Evolutionary conservation across 1,140 invertebrate genomes (phyloP), one percentile per base, ranked within the genome.

Genomic region (Chelonus insularis): DNA sequence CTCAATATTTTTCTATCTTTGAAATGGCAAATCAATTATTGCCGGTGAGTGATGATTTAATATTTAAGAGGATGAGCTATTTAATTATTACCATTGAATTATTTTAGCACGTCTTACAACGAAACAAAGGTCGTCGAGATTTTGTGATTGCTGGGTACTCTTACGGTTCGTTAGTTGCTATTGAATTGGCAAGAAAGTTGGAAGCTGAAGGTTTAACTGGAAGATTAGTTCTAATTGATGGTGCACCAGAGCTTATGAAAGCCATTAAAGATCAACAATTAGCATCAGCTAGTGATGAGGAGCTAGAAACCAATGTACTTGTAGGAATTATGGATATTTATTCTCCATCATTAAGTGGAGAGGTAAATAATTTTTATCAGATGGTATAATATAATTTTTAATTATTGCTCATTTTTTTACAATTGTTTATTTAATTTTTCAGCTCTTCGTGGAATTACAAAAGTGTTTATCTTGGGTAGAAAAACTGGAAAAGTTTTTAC

Each of bases 81-180:
- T n/a, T n/a, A n/a, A n/a, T n/a, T n/a, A n/a, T n/a, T n/a, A n/a
- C n/a, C n/a, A n/a, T 47, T 20, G 14, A 12, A 25, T 60, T 23
- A 56, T 54, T 71, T 68, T 36, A 80, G 78, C 52, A 76, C 18
- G 39, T 72, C 68, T 72, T 72, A 58, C 64, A 66, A 64, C 71
- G 68, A 23, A 68, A 60, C 4, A 64, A 72, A 52, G 62, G 66
- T 58, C 69, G 74, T 7, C 68, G 78, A 62, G 68, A 83, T 1
- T 83, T 81, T 51, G 62, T 68, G 0, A 39, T 83, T 3, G 68
- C 81, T 7, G 80, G 74, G 11, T 80, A 83, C 64, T 82, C 82
- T 1, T 83, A 68, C 34, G 83, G 80, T 21, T 70, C 75, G 1
- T 4, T 83, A 0, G 54, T 84, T n/a, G 73, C 75, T 0, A 61